These are phyloP conservation scores for Penaeus indicus DNA, from an alignment of 1,140 invertebrate species.

Conservation along the genomic window DNA sequence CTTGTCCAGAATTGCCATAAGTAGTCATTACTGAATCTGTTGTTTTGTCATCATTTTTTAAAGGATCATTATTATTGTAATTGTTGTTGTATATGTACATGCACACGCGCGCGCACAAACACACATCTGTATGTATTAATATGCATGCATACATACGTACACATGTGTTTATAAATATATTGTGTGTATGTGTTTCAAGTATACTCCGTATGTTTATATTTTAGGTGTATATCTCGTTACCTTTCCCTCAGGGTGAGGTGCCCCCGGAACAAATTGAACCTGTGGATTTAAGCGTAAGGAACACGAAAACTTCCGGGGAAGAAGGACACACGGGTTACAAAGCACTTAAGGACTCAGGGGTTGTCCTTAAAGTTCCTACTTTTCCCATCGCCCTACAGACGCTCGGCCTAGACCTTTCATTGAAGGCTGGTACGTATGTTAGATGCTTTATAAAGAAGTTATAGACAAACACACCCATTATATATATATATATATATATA, in stretches of 20 bases:
- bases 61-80: too few species aligned
- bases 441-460: too few species aligned
- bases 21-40: too few species aligned
- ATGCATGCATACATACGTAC: not conserved
- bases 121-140: not conserved
- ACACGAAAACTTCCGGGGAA: slow-evolving; percentile 12
- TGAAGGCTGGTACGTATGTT: slow-evolving; percentile 21
- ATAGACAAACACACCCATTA: too few species aligned
- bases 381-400: slow-evolving; percentile 41
- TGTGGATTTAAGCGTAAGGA: slow-evolving; percentile 71
- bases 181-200: too few species aligned
- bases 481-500: too few species aligned
- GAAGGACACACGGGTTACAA: not conserved
- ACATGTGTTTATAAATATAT: not conserved
- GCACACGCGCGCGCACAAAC: not conserved
- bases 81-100: not conserved
- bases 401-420: slow-evolving; percentile 33
- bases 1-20: too few species aligned
- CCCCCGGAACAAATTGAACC: slow-evolving; percentile 71
- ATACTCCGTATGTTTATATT: too few species aligned
- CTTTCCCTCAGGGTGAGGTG: slow-evolving; percentile 69
- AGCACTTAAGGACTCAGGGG: slow-evolving; percentile 7
- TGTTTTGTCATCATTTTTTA: too few species aligned
- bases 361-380: slow-evolving; percentile 34
- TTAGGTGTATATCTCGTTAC: slow-evolving; percentile 16